Base-by-base conservation (phyloP, 2,888 invertebrate genomes). In the Ferrisia virgata region DNA sequence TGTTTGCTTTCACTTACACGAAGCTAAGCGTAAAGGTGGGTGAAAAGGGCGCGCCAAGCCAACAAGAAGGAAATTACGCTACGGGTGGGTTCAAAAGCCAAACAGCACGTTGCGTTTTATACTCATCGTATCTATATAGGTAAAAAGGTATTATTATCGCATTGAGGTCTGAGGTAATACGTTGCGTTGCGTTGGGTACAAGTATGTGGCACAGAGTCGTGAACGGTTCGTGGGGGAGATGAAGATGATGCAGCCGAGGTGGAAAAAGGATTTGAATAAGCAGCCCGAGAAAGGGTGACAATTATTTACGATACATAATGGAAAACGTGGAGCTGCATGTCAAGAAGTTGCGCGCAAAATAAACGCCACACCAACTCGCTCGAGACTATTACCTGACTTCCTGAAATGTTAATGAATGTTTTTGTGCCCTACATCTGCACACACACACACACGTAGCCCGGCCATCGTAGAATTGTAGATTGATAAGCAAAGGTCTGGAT, bases 311-410 rank as follows among this genome's bases (percentile, higher is more conserved):
- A 76, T 76, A 76, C 25, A 58, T 18, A 76, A 76, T 18, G 72
- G 15, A 76, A 64, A 76, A 76, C 15, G 53, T 53, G 28, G 72
- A 76, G 72, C 72, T 76, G 28, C 36, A 25, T 76, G 72, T 76
- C 72, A 76, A 53, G 72, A 76, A 76, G 72, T 76, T 76, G 72
- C 72, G n/a, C 31, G 28, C 28, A 33, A 22, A 76, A 76, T 76
- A 76, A 76, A 76, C 79, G n/a, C 36, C 79, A 76, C 79, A 31
- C 36, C 79, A 79, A 79, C 79, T 47, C 79, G 47, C 79, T 79
- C 79, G 79, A 79, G 79, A 79, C 79, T 79, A 79, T 79, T 79
- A 79, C 79, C 79, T 79, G 79, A 79, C 79, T 79, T 79, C 79
- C 79, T 79, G 79, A 79, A 79, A 79, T 79, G 79, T 79, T 79